A percentile compares a stretch with the other conserved stretches of the same genome.
Conservation (phyloP, 2,797 vertebrate species). For the Hoplostethus atlanticus region DNA sequence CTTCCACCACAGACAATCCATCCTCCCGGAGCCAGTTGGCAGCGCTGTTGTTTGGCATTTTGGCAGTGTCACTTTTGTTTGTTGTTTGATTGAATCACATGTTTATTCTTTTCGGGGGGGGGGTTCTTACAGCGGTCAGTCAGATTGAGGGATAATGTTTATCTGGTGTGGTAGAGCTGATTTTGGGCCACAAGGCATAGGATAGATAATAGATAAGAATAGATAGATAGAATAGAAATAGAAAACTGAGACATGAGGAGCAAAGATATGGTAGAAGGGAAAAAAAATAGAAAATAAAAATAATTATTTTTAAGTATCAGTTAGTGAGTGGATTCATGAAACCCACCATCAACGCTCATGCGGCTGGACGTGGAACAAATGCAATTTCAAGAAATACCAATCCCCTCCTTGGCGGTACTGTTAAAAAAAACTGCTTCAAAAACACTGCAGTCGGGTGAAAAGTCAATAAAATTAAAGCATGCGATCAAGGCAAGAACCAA, state of each 20-base stretch:
- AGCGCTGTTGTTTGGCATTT: constrained; percentile 48
- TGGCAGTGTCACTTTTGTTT: constrained; percentile 43
- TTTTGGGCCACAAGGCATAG: constrained; percentile 8
- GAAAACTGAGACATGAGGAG: not conserved
- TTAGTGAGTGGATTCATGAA: not conserved
- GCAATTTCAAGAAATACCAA: too few relatives aligned
- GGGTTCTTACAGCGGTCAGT: constrained; percentile 15
- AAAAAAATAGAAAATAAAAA: not conserved
- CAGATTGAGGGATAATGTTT: constrained; percentile 30
- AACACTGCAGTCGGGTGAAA: too few relatives aligned
- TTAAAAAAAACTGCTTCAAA: too few relatives aligned
- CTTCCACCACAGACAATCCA: constrained; percentile 30
- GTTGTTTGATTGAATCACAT: constrained; percentile 36
- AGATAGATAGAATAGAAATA: not conserved
- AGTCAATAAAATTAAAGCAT: too few relatives aligned
- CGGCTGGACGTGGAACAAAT: too few relatives aligned
- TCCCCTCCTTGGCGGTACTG: too few relatives aligned
- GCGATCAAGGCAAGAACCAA: too few relatives aligned
- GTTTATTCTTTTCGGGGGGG: constrained; percentile 11
- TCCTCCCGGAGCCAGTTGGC: constrained; percentile 53
- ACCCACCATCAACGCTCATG: too few relatives aligned
- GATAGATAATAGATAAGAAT: not conserved
- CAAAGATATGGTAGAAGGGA: not conserved
- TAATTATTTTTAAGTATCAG: not conserved
- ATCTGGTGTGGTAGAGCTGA: constrained; percentile 27